Evolutionary conservation across 2,113 vertebrate species (phyloP), one percentile per base, ranked within the genome.

Genomic region (Gymnobelideus leadbeateri): DNA sequence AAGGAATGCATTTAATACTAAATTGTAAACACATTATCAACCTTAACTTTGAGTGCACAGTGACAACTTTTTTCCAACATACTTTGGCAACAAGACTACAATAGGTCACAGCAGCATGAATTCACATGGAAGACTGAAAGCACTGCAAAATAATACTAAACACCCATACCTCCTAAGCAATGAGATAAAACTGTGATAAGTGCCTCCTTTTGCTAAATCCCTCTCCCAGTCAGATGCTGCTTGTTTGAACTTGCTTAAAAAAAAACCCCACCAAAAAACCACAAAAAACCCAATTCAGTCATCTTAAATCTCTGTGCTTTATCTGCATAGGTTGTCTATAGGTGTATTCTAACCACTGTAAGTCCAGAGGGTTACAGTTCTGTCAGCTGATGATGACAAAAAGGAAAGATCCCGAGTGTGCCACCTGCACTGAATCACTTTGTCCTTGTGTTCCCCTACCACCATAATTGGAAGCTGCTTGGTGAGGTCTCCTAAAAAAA

Each of bases 381-480:
- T 99, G 98, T 99, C 99, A 49, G 99, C 99, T 61, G 99, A 99
- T 1, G 99, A 99, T 0, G 99, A 99, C 95, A 99, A 98, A 99
- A 99, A 99, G 97, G 99, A 99, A 91, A 98, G 99, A 92, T 99
- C 99, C 52, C 99, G 98, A 0, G 99, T 99, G 92, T 99, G 99
- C 99, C 99, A 99, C 25, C 99, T 98, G 96, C 99, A 99, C 94
- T 99, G 99, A 98, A 99, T 99, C 98, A 99, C 99, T 98, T 99
- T 99, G 98, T 99, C 99, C 96, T 98, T 99, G 97, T 99, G 99
- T 95, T 99, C 99, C 43, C 99, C 99, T 10, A 99, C 99, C 95
- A 99, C 98, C 89, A 99, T 99, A 91, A 99, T 99, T 90, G 99
- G 99, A 95, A 99, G 99, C 92, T 99, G 99, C 98, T 99, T 99